phyloP scores from a whole-genome alignment of 2,888 invertebrate genomes.

The Agelastica alni region DNA sequence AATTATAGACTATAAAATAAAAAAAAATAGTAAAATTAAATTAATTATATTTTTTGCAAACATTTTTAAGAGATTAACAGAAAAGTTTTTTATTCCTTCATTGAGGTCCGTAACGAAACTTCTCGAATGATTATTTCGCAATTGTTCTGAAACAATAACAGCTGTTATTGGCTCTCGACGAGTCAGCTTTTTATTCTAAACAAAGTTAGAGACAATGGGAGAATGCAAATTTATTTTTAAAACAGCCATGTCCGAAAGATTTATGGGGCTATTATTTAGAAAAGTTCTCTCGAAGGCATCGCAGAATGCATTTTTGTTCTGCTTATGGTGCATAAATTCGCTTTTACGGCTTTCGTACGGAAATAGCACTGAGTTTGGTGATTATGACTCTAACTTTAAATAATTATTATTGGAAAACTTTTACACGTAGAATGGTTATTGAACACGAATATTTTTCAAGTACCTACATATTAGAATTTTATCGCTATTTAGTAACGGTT shows the following conservation, averaged over 20 bases:
- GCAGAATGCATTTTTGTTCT: background rate
- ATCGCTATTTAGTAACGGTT: too few species aligned
- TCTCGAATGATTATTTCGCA: background rate
- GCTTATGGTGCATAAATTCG: background rate
- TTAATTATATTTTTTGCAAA: too few species aligned
- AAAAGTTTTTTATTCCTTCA: too few species aligned
- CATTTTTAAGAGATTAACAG: too few species aligned
- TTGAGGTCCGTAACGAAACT: background rate
- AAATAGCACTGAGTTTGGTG: background rate
- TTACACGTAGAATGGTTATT: too few species aligned
- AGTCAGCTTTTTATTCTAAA: background rate
- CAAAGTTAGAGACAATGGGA: background rate
- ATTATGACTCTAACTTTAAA: background rate
- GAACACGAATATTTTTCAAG: too few species aligned
- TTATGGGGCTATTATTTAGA: background rate
- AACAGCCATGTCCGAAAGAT: background rate
- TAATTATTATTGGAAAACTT: background rate
- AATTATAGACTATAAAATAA: too few species aligned
- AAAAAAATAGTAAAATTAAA: too few species aligned
- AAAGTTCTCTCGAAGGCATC: background rate
- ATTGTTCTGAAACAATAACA: background rate
- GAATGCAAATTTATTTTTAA: background rate
- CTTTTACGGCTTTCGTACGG: background rate
- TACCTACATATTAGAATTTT: too few species aligned
- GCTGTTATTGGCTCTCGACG: background rate